Conservation (phyloP, 2,888 invertebrate genomes). For the Herminia tarsipennalis region DNA sequence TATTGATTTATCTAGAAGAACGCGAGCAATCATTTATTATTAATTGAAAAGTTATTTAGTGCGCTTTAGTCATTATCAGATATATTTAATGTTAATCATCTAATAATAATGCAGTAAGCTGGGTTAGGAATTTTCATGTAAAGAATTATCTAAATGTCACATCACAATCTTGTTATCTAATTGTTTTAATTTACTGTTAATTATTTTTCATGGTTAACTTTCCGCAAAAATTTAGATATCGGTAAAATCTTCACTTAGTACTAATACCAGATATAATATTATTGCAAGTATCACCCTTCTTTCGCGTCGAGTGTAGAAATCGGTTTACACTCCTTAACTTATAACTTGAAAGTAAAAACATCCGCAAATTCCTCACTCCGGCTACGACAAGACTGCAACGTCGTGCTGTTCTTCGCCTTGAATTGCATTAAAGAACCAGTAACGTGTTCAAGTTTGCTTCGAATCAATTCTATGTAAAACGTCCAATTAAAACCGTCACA, state of each 20-base stretch:
- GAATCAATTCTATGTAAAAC: constrained; percentile 49
- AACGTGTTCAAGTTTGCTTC: constrained; percentile 35
- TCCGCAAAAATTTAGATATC: no score
- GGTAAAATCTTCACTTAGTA: no score
- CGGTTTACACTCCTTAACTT: not conserved
- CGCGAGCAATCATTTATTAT: not conserved
- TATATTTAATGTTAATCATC: not conserved
- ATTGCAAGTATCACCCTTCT: no score
- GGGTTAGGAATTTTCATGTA: no score
- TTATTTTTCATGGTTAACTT: no score
- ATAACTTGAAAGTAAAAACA: constrained; percentile 4
- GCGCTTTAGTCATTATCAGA: not conserved
- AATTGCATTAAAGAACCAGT: constrained; percentile 28
- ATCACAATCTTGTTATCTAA: no score
- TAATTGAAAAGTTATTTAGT: constrained; percentile 2
- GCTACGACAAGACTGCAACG: constrained; percentile 12
- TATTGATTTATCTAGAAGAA: not conserved
- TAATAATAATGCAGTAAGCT: no score
- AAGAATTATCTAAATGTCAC: no score
- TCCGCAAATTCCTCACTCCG: constrained; percentile 9
- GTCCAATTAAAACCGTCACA: constrained; percentile 69
- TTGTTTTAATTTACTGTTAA: no score
- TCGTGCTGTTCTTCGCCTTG: constrained; percentile 37
- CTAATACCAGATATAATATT: no score
- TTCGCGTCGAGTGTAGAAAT: no score